Percentiles rank a stretch among this genome's conserved stretches.
These are phyloP conservation scores for Tympanoctomys barrerae DNA, from an alignment of 2,797 vertebrate genomes.

Conservation along the genomic window DNA sequence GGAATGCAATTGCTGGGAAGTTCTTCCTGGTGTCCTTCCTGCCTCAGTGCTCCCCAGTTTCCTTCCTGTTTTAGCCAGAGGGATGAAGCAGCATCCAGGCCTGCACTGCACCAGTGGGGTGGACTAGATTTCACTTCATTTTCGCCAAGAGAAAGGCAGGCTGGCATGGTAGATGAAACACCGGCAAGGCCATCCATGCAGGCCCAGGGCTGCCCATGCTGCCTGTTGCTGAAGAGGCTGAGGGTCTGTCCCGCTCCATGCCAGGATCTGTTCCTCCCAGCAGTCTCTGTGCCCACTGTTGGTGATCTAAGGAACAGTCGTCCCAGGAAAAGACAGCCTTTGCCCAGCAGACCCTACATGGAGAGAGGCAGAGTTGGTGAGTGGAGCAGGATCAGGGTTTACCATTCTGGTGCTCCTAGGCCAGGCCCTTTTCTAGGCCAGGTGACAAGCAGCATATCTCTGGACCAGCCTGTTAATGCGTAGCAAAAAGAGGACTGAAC, in stretches of 20 bases:
- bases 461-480: not conserved
- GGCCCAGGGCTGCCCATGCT: not conserved
- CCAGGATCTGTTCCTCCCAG: fast-evolving
- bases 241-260: no score
- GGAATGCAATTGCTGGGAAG: not conserved
- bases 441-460: not conserved
- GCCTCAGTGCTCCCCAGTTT: not conserved
- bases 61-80: not conserved
- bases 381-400: not conserved
- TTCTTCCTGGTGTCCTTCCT: not conserved
- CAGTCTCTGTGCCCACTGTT: not conserved
- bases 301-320: no score
- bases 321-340: not conserved
- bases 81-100: not conserved
- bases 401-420: not conserved
- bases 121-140: not conserved
- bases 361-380: not conserved
- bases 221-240: not conserved
- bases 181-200: fast-evolving
- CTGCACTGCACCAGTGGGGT: not conserved
- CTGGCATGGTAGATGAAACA: not conserved
- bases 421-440: no score
- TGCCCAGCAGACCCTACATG: not conserved
- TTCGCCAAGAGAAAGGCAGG: not conserved
- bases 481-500: not conserved